Percentiles rank a stretch among this genome's conserved stretches.
These are phyloP conservation scores for Melanaphis sacchari DNA, from an alignment of 1,140 invertebrate species.

Conservation along the genomic window DNA sequence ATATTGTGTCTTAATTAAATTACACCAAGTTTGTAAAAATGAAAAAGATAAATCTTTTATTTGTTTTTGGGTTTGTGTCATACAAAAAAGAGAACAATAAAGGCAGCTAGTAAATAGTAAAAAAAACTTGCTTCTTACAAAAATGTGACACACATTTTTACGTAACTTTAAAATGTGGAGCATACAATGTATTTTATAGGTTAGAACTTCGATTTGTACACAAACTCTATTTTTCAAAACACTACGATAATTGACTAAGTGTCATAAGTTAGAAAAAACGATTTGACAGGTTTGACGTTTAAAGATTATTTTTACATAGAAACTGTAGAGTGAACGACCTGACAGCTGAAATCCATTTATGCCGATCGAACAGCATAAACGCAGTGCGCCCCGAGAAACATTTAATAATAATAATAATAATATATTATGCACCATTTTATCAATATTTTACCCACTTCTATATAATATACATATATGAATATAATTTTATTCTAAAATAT, in stretches of 20 bases:
- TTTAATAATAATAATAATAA: neutral
- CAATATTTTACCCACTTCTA: neutral
- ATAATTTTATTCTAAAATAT: neutral
- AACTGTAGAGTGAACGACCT: neutral
- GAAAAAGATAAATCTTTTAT: neutral
- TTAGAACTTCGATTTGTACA: neutral
- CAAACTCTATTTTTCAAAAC: neutral
- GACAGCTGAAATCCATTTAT: neutral
- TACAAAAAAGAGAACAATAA: neutral
- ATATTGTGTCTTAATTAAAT: neutral
- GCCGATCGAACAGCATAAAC: neutral
- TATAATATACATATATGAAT: neutral
- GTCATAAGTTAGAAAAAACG: conserved; percentile 13
- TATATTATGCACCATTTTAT: neutral
- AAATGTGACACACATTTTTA: neutral
- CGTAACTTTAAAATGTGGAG: neutral
- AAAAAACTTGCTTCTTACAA: neutral
- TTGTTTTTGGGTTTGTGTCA: neutral
- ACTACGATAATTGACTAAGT: neutral
- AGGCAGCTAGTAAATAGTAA: neutral
- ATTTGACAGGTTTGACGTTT: conserved; percentile 7
- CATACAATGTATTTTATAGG: neutral
- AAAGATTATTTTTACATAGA: neutral
- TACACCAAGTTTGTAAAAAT: neutral
- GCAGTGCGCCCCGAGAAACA: neutral